Conservation (phyloP, 2,113 vertebrate genomes). For the Epinephelus lanceolatus region DNA sequence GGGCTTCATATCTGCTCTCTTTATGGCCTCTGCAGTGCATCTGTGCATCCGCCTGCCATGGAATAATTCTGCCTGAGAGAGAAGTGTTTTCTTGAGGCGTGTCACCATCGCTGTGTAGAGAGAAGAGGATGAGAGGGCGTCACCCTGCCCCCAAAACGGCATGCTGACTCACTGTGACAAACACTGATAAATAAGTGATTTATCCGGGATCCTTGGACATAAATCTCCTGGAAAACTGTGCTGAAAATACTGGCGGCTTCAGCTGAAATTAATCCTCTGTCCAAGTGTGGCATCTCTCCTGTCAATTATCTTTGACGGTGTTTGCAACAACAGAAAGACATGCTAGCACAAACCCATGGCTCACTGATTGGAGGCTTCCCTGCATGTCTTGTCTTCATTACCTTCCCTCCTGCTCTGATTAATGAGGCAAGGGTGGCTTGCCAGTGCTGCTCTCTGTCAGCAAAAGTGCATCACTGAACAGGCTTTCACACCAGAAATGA, state of each 20-base stretch:
- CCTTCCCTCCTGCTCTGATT: conserved; percentile 60
- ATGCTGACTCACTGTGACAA: conserved; percentile 70
- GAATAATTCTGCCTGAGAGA: conserved; percentile 15
- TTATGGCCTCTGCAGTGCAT: conserved; percentile 43
- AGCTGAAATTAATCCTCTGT: conserved; percentile 55
- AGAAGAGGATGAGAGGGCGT: neutral
- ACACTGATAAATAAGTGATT: conserved; percentile 66
- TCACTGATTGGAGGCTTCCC: conserved; percentile 51
- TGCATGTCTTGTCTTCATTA: conserved; percentile 61
- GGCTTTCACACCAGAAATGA: neutral
- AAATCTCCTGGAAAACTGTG: conserved; percentile 53
- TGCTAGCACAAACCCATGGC: conserved; percentile 18
- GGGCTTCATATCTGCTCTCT: conserved; percentile 19
- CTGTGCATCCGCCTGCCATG: conserved; percentile 14
- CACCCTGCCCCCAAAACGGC: neutral
- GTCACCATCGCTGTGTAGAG: neutral
- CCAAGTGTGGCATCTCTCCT: conserved; percentile 36
- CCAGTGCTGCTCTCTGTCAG: conserved; percentile 40
- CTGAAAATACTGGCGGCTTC: conserved; percentile 28
- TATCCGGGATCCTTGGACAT: conserved; percentile 49
- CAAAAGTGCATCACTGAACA: conserved; percentile 9
- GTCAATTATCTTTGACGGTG: conserved; percentile 66
- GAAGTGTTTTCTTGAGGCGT: conserved; percentile 9
- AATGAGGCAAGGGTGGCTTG: conserved; percentile 46
- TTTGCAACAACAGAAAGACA: conserved; percentile 35